phyloP scores from a whole-genome alignment of 1,140 invertebrate genomes.

The Thereuonema tuberculata region DNA sequence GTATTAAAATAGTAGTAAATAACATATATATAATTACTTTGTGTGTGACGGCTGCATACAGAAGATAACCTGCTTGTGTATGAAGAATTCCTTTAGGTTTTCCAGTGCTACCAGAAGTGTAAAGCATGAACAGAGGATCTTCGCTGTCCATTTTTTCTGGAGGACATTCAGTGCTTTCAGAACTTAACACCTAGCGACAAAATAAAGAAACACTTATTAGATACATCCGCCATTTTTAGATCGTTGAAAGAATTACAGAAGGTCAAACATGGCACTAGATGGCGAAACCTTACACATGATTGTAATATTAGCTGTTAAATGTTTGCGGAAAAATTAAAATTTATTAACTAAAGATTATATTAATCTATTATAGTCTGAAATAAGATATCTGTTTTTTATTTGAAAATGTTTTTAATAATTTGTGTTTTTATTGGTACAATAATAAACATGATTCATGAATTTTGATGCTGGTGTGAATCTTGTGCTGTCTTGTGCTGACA shows the following conservation, averaged over 20 bases:
- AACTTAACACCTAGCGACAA: conserved; percentile 14
- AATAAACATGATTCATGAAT: too few relatives aligned
- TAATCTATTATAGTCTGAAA: too few relatives aligned
- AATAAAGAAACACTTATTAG: too few relatives aligned
- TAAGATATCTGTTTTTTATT: too few relatives aligned
- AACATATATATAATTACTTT: conserved; percentile 29
- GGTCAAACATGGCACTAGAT: not conserved
- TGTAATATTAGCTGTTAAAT: too few relatives aligned
- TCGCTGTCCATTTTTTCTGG: conserved; percentile 36
- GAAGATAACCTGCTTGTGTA: conserved; percentile 39
- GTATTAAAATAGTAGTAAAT: too few relatives aligned
- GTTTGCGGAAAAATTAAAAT: too few relatives aligned
- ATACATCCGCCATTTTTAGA: not conserved
- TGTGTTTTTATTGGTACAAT: too few relatives aligned
- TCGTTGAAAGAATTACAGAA: not conserved
- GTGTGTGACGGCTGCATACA: conserved; percentile 37
- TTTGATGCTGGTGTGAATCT: too few relatives aligned
- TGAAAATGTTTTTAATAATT: too few relatives aligned
- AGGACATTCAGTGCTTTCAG: conserved; percentile 23
- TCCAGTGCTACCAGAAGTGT: conserved; percentile 43
- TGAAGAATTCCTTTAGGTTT: conserved; percentile 42
- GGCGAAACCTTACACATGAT: not conserved
- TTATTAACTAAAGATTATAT: too few relatives aligned
- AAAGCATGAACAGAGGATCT: conserved; percentile 41
- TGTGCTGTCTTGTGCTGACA: too few relatives aligned